Conservation (phyloP, 1,140 invertebrate genomes). For the Meteorus sp. region DNA sequence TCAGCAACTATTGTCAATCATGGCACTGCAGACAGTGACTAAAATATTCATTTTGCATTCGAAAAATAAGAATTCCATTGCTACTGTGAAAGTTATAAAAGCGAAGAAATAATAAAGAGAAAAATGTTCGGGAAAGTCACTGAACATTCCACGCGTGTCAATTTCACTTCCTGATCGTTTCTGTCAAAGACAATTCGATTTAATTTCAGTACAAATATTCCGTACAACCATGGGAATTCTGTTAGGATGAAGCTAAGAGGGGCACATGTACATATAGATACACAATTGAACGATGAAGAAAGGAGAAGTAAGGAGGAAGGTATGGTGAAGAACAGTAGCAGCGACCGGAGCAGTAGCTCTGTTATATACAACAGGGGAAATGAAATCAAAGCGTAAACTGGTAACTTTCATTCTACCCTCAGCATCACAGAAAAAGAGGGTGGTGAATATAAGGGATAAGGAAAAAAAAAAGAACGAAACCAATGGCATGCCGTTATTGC, state of each 20-base stretch:
- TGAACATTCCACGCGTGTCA: conserved; percentile 38
- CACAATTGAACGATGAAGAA: not conserved
- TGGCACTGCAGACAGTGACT: too few relatives aligned
- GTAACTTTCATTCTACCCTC: conserved; percentile 42
- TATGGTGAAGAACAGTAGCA: not conserved
- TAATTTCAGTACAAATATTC: conserved; percentile 50
- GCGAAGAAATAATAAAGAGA: not conserved
- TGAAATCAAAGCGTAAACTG: conserved; percentile 54
- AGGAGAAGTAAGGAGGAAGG: conserved; percentile 9
- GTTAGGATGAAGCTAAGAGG: conserved; percentile 26
- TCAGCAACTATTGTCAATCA: too few relatives aligned
- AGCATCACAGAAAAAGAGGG: too few relatives aligned
- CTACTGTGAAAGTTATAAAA: not conserved
- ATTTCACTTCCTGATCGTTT: conserved; percentile 32
- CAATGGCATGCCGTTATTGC: conserved; percentile 55
- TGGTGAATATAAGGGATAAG: conserved; percentile 28
- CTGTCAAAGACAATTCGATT: conserved; percentile 53
- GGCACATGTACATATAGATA: too few relatives aligned
- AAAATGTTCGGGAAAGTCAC: not conserved
- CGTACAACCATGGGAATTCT: too few relatives aligned
- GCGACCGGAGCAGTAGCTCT: conserved; percentile 7
- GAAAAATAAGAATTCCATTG: too few relatives aligned
- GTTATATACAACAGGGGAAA: conserved; percentile 29
- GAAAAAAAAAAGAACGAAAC: conserved; percentile 25
- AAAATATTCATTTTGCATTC: too few relatives aligned